Evolutionary conservation across 2,113 vertebrate species (phyloP).

Genomic region (Prietella phreatophila): DNA sequence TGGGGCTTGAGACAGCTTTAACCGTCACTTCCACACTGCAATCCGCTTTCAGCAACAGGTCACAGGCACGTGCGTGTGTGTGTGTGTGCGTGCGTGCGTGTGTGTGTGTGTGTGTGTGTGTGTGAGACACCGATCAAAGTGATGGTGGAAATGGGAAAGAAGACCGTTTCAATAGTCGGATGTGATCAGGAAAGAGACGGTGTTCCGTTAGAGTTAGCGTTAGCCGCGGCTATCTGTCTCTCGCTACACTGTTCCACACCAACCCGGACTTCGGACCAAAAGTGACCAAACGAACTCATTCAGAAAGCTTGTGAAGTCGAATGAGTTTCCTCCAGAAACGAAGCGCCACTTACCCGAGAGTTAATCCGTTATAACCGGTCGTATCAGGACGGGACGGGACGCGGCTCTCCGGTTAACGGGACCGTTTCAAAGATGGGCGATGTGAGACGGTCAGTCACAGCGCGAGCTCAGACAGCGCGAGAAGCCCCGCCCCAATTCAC

Average conservation of each 20-base stretch:
- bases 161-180: background rate
- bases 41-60: conserved; percentile 28
- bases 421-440: conserved; percentile 47
- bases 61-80: too few species aligned
- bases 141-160: background rate
- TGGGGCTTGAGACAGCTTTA: background rate
- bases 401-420: conserved; percentile 63
- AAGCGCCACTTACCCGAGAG: background rate
- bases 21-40: background rate
- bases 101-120: background rate
- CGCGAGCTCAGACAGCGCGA: background rate
- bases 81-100: background rate
- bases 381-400: conserved; percentile 36
- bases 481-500: conserved; percentile 14
- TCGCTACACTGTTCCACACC: background rate
- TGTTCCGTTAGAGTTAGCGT: background rate
- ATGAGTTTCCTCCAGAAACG: background rate
- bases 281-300: background rate
- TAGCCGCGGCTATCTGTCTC: conserved; percentile 6
- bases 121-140: background rate
- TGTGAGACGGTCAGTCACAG: conserved; percentile 40
- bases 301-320: background rate
- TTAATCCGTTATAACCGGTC: conserved; percentile 46
- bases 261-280: background rate
- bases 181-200: background rate